Percentiles rank a stretch among this genome's conserved stretches.
phyloP scores from a whole-genome alignment of 2,797 vertebrate genomes.

The Thripadectes ignobilis region DNA sequence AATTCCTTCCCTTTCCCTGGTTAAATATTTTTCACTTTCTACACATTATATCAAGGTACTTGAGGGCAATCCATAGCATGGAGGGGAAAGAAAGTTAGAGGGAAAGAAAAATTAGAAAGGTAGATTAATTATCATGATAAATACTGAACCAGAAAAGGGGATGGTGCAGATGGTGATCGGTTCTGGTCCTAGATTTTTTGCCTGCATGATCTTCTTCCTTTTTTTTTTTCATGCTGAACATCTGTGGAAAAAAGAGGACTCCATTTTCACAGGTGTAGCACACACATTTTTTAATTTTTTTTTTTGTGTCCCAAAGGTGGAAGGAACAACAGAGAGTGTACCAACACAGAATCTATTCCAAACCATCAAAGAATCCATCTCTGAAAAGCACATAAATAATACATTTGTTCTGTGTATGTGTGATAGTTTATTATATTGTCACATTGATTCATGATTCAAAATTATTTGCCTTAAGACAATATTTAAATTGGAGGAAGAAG shows the following conservation, averaged over 20 bases:
- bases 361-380: background rate
- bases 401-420: background rate
- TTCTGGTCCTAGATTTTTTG: background rate
- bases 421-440: conserved; percentile 5
- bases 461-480: background rate
- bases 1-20: background rate
- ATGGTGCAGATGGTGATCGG: background rate
- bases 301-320: background rate
- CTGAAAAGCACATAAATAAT: background rate
- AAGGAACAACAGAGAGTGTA: background rate
- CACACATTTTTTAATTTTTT: background rate
- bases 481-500: background rate
- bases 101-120: background rate
- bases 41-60: background rate
- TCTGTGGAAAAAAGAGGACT: background rate
- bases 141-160: background rate
- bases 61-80: background rate
- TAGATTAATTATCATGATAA: background rate
- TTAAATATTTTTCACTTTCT: background rate
- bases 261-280: background rate
- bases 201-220: background rate
- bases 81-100: background rate
- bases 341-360: background rate
- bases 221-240: background rate
- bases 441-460: conserved; percentile 23